Evolutionary conservation across 1,140 invertebrate genomes (phyloP).

Genomic region (Phortica variegata): DNA sequence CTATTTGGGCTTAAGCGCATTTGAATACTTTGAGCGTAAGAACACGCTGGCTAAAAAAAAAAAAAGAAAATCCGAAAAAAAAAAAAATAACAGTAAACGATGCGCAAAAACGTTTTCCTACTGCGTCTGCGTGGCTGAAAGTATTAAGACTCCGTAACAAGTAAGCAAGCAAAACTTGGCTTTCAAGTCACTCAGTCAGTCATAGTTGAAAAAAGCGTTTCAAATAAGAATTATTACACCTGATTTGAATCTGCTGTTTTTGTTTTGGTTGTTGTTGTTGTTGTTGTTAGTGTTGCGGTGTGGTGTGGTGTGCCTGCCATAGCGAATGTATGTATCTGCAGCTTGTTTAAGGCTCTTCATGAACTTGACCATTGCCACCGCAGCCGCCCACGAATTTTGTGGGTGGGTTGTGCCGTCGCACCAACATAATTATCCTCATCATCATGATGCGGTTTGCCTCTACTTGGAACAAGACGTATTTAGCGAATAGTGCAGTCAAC

Average conservation of each 20-base stretch:
- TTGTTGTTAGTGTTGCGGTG: background rate
- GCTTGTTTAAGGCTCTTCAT: constrained; percentile 12
- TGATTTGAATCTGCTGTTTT: constrained; percentile 53
- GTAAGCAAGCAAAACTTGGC: too few relatives aligned
- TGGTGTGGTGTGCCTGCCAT: background rate
- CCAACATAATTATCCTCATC: too few relatives aligned
- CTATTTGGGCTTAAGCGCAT: background rate
- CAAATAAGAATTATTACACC: constrained; percentile 58
- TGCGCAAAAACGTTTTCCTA: background rate
- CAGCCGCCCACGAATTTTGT: constrained; percentile 32
- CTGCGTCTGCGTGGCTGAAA: background rate
- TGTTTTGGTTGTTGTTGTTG: constrained; percentile 18
- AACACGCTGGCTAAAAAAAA: too few relatives aligned
- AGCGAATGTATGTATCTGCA: too few relatives aligned
- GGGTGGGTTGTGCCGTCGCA: constrained; percentile 39
- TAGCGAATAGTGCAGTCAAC: background rate
- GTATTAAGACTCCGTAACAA: too few relatives aligned
- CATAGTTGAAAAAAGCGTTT: constrained; percentile 54
- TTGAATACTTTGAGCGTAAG: background rate
- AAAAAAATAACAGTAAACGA: constrained; percentile 35
- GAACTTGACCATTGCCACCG: constrained; percentile 42
- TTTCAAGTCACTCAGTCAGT: constrained; percentile 8
- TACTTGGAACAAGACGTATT: constrained; percentile 10
- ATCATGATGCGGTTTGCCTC: background rate
- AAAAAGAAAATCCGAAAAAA: constrained; percentile 6